These are phyloP conservation scores for Brachystomella parvula DNA, from an alignment of 1,140 invertebrate species.

Conservation along the genomic window DNA sequence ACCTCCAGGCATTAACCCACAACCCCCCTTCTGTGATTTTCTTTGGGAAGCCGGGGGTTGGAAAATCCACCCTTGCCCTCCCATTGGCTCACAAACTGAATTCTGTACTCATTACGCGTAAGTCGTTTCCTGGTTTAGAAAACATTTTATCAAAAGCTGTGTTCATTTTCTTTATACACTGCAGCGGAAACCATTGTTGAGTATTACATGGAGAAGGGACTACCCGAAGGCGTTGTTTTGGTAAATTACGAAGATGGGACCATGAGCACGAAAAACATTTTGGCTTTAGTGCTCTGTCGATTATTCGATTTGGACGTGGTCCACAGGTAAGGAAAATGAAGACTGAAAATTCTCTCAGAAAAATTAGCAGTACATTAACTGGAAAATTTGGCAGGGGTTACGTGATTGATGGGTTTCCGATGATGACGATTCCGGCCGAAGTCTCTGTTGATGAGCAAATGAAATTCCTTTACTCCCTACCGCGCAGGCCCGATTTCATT, in stretches of 20 bases:
- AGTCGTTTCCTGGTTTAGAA: too few species aligned
- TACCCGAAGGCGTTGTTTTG: not conserved
- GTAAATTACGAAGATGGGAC: not conserved
- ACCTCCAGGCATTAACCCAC: slow-evolving; percentile 10
- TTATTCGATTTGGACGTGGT: slow-evolving; percentile 27
- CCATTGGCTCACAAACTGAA: slow-evolving; percentile 27
- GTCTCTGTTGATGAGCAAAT: slow-evolving; percentile 17
- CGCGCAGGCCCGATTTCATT: slow-evolving; percentile 19
- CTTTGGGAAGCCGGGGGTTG: slow-evolving; percentile 32
- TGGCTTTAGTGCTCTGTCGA: slow-evolving; percentile 17
- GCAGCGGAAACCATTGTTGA: slow-evolving; percentile 22
- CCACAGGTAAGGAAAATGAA: slow-evolving; percentile 10
- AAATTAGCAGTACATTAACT: not conserved
- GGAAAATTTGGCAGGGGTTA: slow-evolving; percentile 25
- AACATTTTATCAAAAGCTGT: not conserved
- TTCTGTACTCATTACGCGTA: slow-evolving; percentile 26
- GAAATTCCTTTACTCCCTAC: slow-evolving; percentile 17
- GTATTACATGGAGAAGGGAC: slow-evolving; percentile 9
- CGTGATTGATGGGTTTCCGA: slow-evolving; percentile 29
- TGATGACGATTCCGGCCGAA: not conserved
- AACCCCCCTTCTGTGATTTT: slow-evolving; percentile 22
- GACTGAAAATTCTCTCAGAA: not conserved
- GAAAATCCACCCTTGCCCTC: slow-evolving; percentile 21
- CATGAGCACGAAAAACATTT: slow-evolving; percentile 10
- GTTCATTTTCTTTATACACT: too few species aligned